These are phyloP conservation scores for Tortricodes alternella DNA, from an alignment of 2,888 invertebrate species.

Conservation along the genomic window DNA sequence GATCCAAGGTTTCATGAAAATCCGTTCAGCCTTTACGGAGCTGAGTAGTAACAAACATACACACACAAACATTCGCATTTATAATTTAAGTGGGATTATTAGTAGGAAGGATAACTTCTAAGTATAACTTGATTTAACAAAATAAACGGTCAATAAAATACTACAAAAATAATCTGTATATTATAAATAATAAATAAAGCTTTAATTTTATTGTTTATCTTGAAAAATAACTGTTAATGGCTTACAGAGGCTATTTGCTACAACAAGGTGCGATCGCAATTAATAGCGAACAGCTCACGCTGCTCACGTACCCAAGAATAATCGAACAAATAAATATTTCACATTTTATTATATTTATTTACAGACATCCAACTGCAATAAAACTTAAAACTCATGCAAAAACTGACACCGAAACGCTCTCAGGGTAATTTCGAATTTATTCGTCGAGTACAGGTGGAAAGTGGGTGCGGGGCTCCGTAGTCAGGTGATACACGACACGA, in stretches of 20 bases:
- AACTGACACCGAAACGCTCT: slow-evolving; percentile 34
- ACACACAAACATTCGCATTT: too few relatives aligned
- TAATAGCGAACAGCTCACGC: background rate
- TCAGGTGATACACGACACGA: slow-evolving; percentile 13
- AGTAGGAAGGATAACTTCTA: too few relatives aligned
- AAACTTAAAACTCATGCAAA: slow-evolving; percentile 36
- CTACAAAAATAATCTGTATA: too few relatives aligned
- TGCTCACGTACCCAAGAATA: slow-evolving; percentile 27
- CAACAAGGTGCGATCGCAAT: background rate
- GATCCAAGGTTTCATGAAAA: too few relatives aligned
- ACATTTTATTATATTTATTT: slow-evolving; percentile 30
- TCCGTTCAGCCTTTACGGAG: too few relatives aligned
- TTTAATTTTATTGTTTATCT: background rate
- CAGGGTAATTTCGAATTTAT: slow-evolving; percentile 37
- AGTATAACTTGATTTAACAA: too few relatives aligned
- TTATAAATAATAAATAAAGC: too few relatives aligned
- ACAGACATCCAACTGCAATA: slow-evolving; percentile 33
- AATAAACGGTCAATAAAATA: too few relatives aligned
- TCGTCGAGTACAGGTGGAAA: slow-evolving; percentile 33
- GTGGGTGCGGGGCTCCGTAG: slow-evolving; percentile 21
- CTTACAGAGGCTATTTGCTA: background rate
- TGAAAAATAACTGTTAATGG: background rate
- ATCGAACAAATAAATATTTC: slow-evolving; percentile 24
- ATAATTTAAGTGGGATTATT: too few relatives aligned
- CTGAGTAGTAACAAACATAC: too few relatives aligned